These are phyloP conservation scores for Notiomystis cincta DNA, from an alignment of 2,113 vertebrate species.

Conservation along the genomic window DNA sequence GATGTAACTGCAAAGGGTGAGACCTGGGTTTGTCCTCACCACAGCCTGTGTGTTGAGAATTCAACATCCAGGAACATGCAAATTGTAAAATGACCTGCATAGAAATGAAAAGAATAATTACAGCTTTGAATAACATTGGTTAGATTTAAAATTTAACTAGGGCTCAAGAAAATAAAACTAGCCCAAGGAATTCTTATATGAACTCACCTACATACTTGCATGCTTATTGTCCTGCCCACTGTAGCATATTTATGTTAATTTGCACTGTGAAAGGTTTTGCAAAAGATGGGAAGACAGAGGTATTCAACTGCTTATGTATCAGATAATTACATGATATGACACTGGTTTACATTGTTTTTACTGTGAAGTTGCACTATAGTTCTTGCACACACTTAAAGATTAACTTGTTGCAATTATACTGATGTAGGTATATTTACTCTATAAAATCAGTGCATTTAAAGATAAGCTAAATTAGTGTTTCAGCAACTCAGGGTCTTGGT, in stretches of 20 bases:
- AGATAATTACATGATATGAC: neutral
- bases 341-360: neutral
- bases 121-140: neutral
- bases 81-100: neutral
- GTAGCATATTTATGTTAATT: neutral
- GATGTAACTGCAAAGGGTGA: neutral
- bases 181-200: neutral
- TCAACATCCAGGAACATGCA: neutral
- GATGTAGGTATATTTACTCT: neutral
- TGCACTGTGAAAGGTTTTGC: neutral
- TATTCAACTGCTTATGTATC: neutral
- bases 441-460: neutral
- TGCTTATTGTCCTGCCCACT: neutral
- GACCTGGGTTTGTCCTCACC: neutral
- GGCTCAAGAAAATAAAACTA: neutral
- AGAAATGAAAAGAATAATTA: neutral
- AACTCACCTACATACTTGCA: neutral
- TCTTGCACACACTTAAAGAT: neutral
- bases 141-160: neutral
- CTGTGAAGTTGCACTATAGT: neutral
- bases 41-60: neutral
- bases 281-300: neutral
- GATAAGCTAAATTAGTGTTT: neutral
- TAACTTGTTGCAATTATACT: neutral
- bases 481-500: neutral